Percentiles rank a stretch among this genome's conserved stretches.
phyloP scores from a whole-genome alignment of 2,888 invertebrate species.

The Oxytorus armatus region DNA sequence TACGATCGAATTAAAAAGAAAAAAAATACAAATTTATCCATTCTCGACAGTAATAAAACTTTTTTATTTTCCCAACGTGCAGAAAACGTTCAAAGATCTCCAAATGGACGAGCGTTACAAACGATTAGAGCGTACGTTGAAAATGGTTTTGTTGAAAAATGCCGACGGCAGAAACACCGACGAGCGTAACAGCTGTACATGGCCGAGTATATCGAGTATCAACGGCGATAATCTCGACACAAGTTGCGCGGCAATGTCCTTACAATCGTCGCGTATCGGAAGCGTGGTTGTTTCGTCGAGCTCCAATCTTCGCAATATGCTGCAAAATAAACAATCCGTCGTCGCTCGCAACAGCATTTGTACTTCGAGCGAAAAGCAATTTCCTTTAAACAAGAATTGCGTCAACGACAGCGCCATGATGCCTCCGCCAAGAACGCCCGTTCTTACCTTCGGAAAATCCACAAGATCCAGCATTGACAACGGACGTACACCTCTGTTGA shows the following conservation, averaged over 20 bases:
- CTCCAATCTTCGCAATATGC: constrained; percentile 74
- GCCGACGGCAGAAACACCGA: constrained; percentile 36
- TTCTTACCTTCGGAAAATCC: constrained; percentile 2
- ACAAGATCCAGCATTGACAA: constrained; percentile 23
- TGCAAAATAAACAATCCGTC: constrained; percentile 39
- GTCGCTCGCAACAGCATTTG: constrained; percentile 45
- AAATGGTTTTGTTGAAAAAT: constrained; percentile 67
- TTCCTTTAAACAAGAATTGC: constrained; percentile 43
- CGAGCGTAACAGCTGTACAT: constrained; percentile 33
- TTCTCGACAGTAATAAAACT: background rate
- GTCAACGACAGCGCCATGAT: constrained; percentile 70
- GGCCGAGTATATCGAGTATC: constrained; percentile 75
- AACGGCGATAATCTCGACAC: constrained; percentile 71
- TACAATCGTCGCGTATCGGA: constrained; percentile 66
- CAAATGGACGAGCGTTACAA: constrained; percentile 75
- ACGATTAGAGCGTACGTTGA: constrained; percentile 73
- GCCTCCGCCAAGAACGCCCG: constrained; percentile 74
- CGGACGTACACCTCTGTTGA: constrained; percentile 7
- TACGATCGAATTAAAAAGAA: too few relatives aligned
- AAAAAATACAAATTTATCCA: too few relatives aligned
- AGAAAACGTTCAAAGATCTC: constrained; percentile 74
- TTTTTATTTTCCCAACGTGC: background rate
- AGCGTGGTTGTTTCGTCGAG: constrained; percentile 78
- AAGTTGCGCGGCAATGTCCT: constrained; percentile 55
- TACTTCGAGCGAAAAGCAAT: constrained; percentile 75